A percentile compares a stretch with the other conserved stretches of the same genome.
Evolutionary conservation across 2,797 vertebrate genomes (phyloP).

Genomic region (Pseudocheirus occidentalis): DNA sequence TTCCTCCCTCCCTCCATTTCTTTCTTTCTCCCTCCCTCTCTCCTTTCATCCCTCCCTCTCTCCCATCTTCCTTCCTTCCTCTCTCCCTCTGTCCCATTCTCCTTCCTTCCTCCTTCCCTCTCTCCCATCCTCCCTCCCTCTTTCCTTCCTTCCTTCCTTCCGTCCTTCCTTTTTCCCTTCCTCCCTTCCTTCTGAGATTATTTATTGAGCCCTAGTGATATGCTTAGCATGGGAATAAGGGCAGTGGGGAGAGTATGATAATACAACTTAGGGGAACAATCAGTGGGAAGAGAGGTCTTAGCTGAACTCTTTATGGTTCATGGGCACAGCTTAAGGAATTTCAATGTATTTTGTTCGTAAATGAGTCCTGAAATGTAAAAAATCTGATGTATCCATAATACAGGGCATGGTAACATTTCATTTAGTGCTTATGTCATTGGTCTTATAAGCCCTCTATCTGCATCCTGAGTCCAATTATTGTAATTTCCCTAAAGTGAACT

Average conservation of each 20-base stretch:
- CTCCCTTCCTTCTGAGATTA: too few relatives aligned
- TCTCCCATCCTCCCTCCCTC: background rate
- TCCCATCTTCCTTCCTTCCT: background rate
- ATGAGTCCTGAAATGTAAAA: background rate
- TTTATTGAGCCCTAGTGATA: background rate
- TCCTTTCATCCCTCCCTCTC: background rate
- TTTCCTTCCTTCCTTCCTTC: too few relatives aligned
- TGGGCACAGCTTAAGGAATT: background rate
- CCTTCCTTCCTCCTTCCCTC: too few relatives aligned
- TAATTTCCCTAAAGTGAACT: slow-evolving; percentile 81
- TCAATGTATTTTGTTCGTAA: background rate
- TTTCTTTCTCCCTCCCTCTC: too few relatives aligned
- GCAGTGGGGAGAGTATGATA: background rate
- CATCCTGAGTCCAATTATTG: slow-evolving; percentile 31
- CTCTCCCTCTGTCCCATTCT: too few relatives aligned
- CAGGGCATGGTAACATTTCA: background rate
- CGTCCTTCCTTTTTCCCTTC: too few relatives aligned
- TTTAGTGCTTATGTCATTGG: background rate
- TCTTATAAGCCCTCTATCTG: background rate
- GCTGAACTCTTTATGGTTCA: background rate
- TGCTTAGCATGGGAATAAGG: background rate
- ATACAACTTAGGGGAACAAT: background rate
- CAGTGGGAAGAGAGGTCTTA: background rate
- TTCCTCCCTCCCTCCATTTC: background rate
- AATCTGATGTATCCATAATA: background rate